Base-by-base conservation (phyloP, 2,113 vertebrate genomes). In the Microtus ochrogaster region DNA sequence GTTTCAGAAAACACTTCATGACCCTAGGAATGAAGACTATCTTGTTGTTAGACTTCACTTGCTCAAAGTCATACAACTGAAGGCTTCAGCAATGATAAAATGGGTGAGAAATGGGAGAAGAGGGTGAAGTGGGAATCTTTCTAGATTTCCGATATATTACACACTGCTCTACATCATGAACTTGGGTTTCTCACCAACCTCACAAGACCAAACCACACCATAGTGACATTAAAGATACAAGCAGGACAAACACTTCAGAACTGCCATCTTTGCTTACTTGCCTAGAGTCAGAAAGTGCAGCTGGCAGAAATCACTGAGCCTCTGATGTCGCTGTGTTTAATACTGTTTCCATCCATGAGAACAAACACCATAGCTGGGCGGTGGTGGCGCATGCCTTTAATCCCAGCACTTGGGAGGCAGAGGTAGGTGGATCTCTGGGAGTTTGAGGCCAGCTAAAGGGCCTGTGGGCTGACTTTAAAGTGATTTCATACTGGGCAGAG, bases 251-350 rank as follows among this genome's bases (percentile, higher is more conserved):
- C 12, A 49, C 63, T 24, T 33, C 17, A 61, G 19, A 33, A 30
- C 21, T 55, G 30, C 28, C 17, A 22, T 6, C 21, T 1, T 19
- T 5, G 78, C 61, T 82, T 14, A 0, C 33, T 9, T 33, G 41
- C 58, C 90, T 73, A 52, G 94, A 16, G 61, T 63, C 82, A 73
- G 73, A n/a, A 28, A 39, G 41, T 36, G 24, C 12, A 70, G 82
- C 61, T 26, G 82, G 61, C 47, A 73, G 91, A 72, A 47, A 88
- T 82, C 8, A 39, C 30, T 74, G 10, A n/a, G 68, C 19, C 22
- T 39, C 61, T 36, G 12, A 16, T 8, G 68, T 26, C 26, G 0
- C 2, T 2, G 0, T 24, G 12, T 36, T 17, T 26, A 72, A 44
- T 1, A 5, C 55, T 5, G 3, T 73, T 65, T 65, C 3, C 7